Evolutionary conservation across 2,113 vertebrate species (phyloP).

Genomic region (Malurus cyaneus): DNA sequence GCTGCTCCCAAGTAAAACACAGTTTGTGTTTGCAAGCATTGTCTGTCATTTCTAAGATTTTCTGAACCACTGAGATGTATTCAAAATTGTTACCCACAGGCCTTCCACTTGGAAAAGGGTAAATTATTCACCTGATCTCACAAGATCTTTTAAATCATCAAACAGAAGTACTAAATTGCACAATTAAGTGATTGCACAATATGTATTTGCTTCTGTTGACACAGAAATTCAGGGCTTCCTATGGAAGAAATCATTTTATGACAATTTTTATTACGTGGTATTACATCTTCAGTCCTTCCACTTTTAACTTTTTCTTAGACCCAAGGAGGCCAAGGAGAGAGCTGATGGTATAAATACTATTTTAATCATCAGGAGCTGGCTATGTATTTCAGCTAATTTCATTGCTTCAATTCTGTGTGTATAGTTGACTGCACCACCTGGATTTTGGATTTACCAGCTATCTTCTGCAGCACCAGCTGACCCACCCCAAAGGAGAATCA

Average conservation of each 20-base stretch:
- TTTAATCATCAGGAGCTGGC: neutral
- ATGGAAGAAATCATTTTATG: neutral
- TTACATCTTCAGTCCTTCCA: neutral
- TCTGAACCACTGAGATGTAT: neutral
- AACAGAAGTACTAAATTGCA: neutral
- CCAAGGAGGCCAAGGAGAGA: neutral
- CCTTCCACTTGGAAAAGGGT: neutral
- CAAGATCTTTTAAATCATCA: neutral
- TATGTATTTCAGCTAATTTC: neutral
- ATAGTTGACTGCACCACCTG: neutral
- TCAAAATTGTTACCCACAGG: neutral
- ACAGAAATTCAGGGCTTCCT: slow-evolving; percentile 14
- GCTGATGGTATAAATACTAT: neutral
- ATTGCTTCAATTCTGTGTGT: neutral
- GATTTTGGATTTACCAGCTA: neutral
- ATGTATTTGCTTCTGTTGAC: neutral
- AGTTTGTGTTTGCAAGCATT: neutral
- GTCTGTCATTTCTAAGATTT: neutral
- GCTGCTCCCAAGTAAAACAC: neutral
- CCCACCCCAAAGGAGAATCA: neutral
- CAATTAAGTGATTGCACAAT: neutral
- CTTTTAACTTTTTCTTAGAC: neutral
- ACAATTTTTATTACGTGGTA: neutral
- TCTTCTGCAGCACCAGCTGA: neutral
- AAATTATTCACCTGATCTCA: neutral